Base-by-base conservation (phyloP, 2,797 vertebrate genomes). In the Rhinoraja longicauda region DNA sequence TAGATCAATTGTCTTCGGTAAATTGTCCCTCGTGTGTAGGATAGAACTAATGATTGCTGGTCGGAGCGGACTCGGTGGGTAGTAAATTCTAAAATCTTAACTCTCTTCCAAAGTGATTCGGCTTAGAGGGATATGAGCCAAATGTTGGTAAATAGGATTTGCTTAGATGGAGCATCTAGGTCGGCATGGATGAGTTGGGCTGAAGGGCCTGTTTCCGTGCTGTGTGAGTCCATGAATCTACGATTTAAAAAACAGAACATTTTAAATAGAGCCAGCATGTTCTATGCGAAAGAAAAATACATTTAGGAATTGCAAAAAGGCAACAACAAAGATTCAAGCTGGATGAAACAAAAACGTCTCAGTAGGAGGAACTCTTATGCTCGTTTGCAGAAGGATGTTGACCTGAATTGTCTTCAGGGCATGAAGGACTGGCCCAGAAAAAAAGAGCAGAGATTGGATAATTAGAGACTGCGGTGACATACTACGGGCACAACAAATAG, bases 321-420 rank as follows among this genome's bases (percentile, higher is more conserved):
- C n/a, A 9, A 67, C 45, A 67, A 67, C 70, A 88, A 67, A 21
- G 67, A 36, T 64, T 88, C 59, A 24, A 67, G 17, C 84, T 67
- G 84, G 13, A 62, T 59, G 62, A 62, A 86, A 86, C 82, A 86
- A 62, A 29, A 64, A 36, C 17, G 84, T 88, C 59, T 88, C 6
- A n/a, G 67, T 67, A 36, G 59, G 59, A 88, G 84, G 84, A 88
- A 88, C 84, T 32, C 59, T 88, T 67, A 62, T 88, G 67, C n/a
- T 88, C 67, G n/a, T 88, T 88, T 88, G 62, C n/a, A 36, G 21
- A 67, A 67, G 84, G 36, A 88, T 88, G 84, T 67, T 88, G 84
- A 88, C 84, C 84, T 88, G 84, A 88, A 88, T 88, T 88, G n/a
- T 62, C 84, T 67, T 88, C 9, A 88, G 62, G 84, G 84, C 62